Base-by-base conservation (phyloP, 2,797 vertebrate species). In the Schizothorax lantsangensis region DNA sequence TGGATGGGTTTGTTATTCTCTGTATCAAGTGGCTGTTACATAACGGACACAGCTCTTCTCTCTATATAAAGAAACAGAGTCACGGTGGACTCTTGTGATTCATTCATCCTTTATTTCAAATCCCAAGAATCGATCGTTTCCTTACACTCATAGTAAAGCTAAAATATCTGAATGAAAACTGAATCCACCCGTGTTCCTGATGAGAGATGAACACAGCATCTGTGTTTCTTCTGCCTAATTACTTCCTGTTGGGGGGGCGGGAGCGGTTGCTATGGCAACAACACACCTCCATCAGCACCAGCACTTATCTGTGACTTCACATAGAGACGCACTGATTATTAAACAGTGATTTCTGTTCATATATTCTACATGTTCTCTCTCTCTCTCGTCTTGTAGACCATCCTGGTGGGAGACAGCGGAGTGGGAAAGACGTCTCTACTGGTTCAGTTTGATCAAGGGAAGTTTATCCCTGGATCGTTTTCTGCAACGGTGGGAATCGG, bases 391-490 rank as follows among this genome's bases (percentile, higher is more conserved):
- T n/a, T 26, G 33, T 94, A 99, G 97, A 98, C 96, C 0, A 98
- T 98, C 95, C 94, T 98, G 92, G 96, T 99, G 0, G 98, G 98
- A 71, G 98, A 99, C 96, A 99, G 98, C 0, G 97, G 97, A 0
- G 97, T 99, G 88, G 97, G 98, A 23, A 99, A 99, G 93, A 99
- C 98, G 0, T 99, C 98, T 66, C 94, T 99, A 86, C 92, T 99
- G 91, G 98, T 99, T 84, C 98, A 99, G 94, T 99, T 98, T 47
- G 97, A 99, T 92, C 98, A 99, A 95, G 98, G 98, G 54, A 99
- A 99, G 93, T 99, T 99, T 93, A 97, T 99, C 85, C 97, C 97
- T 0, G 98, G 97, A 26, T 99, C 98, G 80, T 99, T 99, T 92
- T 97, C 97, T 0, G 97, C 97, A 6, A 99, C 98, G 0, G 97